These are phyloP conservation scores for Halisarca cf. caerulea DNA, from an alignment of 37 sponge, comb jelly and placozoan genomes.

Conservation along the genomic window DNA sequence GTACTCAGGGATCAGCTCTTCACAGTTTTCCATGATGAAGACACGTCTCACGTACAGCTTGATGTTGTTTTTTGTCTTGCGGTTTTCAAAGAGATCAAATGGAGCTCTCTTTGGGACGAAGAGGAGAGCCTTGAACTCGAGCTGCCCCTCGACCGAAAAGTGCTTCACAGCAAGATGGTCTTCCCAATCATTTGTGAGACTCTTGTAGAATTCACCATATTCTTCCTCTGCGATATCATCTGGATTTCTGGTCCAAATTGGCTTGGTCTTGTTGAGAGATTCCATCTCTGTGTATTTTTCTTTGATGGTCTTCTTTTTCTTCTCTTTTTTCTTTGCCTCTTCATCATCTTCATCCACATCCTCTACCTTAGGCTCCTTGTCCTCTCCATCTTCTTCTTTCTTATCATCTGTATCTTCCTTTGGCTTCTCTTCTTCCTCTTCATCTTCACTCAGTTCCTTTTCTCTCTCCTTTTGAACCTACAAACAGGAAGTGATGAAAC, in stretches of 20 bases:
- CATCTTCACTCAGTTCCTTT: conserved; percentile 97
- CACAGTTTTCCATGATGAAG: conserved; percentile 99
- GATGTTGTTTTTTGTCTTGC: conserved; percentile 98
- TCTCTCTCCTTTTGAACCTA: conserved; percentile 96
- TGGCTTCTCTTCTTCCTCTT: conserved; percentile 81
- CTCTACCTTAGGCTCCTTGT: conserved; percentile 56
- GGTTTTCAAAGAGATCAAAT: conserved; percentile 99
- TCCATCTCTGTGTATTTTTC: conserved; percentile 98
- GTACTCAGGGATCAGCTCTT: conserved; percentile 98
- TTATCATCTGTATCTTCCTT: conserved; percentile 60
- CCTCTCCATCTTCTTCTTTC: conserved; percentile 42
- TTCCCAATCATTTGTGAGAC: conserved; percentile 99
- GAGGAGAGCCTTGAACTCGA: conserved; percentile 95
- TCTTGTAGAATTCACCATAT: conserved; percentile 99
- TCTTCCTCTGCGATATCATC: conserved; percentile 97
- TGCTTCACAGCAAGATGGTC: conserved; percentile 99
- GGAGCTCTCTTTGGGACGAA: conserved; percentile 97
- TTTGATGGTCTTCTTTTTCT: conserved; percentile 90
- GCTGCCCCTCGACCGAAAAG: conserved; percentile 99
- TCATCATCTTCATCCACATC: conserved; percentile 68
- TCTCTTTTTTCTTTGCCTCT: conserved; percentile 62
- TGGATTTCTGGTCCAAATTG: conserved; percentile 96
- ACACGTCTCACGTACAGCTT: conserved; percentile 98
- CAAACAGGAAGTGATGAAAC: neutral
- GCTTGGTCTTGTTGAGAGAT: conserved; percentile 98